Base-by-base conservation (phyloP, 1,140 invertebrate species). In the Lamellibrachia luymesi region DNA sequence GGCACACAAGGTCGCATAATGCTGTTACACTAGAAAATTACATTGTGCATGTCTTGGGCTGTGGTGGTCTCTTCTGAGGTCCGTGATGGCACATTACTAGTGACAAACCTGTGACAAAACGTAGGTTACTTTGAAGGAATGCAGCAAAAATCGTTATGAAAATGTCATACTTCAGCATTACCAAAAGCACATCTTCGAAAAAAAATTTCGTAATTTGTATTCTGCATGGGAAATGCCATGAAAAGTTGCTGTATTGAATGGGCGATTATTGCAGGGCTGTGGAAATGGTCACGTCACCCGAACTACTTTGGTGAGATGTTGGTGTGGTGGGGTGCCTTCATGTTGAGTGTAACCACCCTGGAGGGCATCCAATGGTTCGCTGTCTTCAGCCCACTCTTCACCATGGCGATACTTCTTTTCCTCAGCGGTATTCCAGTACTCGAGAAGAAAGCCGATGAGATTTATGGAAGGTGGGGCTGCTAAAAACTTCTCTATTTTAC, bases 231-330 rank as follows among this genome's bases (percentile, higher is more conserved):
- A 38, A 38, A 38, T 90, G 17, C 80, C 17, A n/a, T n/a, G 80
- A 17, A 22, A n/a, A 1, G 80, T 90, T 90, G 80, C 17, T n/a
- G 17, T 90, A 22, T 51, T 13, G 38, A 91, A 13, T 25, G 50
- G 2, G 90, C 27, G 50, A 49, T 13, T 92, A 27, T 94, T 96
- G 92, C 94, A 98, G 98, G 98, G 25, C 96, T 99, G 25, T 99
- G 98, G 98, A 97, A 97, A 90, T 95, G 98, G 25, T 99, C 98
- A 0, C 97, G 98, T 93, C 98, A 99, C 96, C 98, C 98, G 0
- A 99, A 99, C 96, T 99, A 99, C 95, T 99, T 99, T 96, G 98
- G 98, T 1, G 98, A 99, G 96, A 98, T 99, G 51, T 97, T 98
- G 0, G 97, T 99, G 2, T 99, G 98, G 98, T 98, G 98, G 97